These are phyloP conservation scores for Zophobas atratus DNA, from an alignment of 1,140 invertebrate genomes.

Conservation along the genomic window DNA sequence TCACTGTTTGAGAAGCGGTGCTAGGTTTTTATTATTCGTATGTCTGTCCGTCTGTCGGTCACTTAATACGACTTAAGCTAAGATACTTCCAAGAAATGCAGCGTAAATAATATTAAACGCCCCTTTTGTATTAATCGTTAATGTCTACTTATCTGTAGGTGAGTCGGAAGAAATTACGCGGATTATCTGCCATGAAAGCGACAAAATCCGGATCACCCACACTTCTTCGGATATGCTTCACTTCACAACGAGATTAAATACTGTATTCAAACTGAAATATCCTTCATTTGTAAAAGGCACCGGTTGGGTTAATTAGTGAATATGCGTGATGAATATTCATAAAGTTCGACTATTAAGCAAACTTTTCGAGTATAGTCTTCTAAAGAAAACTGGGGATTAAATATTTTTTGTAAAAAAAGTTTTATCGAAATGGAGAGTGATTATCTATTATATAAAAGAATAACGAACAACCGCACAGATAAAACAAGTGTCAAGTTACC, in stretches of 20 bases:
- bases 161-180: conserved; percentile 1
- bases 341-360: too few species aligned
- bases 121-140: conserved; percentile 35
- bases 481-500: too few species aligned
- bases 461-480: too few species aligned
- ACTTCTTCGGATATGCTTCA: not conserved
- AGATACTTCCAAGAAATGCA: conserved; percentile 53
- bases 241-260: not conserved
- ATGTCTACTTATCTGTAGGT: conserved; percentile 1
- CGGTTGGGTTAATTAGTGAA: too few species aligned
- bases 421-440: too few species aligned
- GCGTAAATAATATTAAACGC: conserved; percentile 55
- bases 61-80: conserved; percentile 48
- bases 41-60: conserved; percentile 58
- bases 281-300: too few species aligned
- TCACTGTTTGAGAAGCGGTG: conserved; percentile 59
- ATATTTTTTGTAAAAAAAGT: too few species aligned
- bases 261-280: too few species aligned
- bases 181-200: conserved; percentile 7
- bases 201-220: conserved; percentile 12
- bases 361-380: too few species aligned
- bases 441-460: too few species aligned
- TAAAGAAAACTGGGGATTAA: too few species aligned
- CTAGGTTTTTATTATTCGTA: conserved; percentile 56
- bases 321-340: too few species aligned